Base-by-base conservation (phyloP, 2,113 vertebrate genomes). In the Vulpes vulpes region DNA sequence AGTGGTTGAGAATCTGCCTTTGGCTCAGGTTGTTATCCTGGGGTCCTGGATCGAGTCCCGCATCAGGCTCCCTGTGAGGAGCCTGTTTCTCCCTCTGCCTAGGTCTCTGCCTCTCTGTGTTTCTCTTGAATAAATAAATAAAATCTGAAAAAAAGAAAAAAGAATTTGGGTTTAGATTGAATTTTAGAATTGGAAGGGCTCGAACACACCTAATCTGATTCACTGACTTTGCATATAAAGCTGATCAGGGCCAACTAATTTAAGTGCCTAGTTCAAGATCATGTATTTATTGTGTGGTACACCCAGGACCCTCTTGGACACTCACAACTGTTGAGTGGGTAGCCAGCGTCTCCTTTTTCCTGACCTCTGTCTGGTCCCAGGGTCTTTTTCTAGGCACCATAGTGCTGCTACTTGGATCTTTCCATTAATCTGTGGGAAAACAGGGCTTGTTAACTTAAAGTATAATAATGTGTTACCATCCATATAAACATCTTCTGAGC, bases 91-190 rank as follows among this genome's bases (percentile, higher is more conserved):
- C 43, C 43, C 43, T 43, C 43, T 43, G 43, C 43, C 7, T 43
- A 43, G 43, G 43, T 43, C 43, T 43, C 43, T 43, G 43, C 6
- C 43, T 43, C 43, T 43, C 43, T 43, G 43, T 43, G 43, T 43
- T 43, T 43, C 43, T 43, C 43, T 7, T 43, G 43, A 43, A 43
- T 43, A 43, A 43, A 43, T 43, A 43, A 43, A 43, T 43, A 43
- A 43, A 43, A 43, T 43, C 43, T 43, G 43, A 43, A 43, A 43
- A 43, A 43, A 43, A 43, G 43, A 43, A 43, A 43, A 43, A 92
- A 89, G 71, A 83, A 65, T 79, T 86, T 97, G 79, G 82, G 78
- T 89, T 86, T 91, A 51, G 67, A 86, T 35, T 92, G 65, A 90
- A 73, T 73, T 96, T 74, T 93, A 91, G 49, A 85, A 59, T 88